phyloP scores from a whole-genome alignment of 2,888 invertebrate species.

The Calliopum simillimum region DNA sequence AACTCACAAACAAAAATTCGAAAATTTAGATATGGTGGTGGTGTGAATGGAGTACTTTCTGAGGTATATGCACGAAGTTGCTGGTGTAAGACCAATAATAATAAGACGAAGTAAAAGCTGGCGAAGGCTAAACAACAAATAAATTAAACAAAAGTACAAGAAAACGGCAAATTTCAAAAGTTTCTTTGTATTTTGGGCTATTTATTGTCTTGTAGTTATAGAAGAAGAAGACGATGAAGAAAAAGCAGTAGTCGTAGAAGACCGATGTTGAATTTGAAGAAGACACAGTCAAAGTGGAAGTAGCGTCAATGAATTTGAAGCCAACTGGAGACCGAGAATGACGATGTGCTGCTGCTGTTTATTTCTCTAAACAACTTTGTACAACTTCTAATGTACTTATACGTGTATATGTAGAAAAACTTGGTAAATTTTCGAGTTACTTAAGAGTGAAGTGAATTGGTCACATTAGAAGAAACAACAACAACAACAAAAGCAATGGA shows the following conservation, averaged over 20 bases:
- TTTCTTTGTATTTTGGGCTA: conserved; percentile 37
- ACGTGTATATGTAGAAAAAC: too few relatives aligned
- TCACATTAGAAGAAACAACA: conserved; percentile 3
- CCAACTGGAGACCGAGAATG: too few relatives aligned
- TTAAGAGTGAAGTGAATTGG: conserved; percentile 23
- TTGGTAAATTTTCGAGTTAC: conserved; percentile 32
- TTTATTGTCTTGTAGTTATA: conserved; percentile 41
- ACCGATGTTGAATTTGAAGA: conserved; percentile 24
- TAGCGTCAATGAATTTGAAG: neutral
- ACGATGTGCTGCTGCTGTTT: conserved; percentile 19
- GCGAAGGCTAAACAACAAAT: conserved; percentile 30
- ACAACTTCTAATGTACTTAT: conserved; percentile 10
- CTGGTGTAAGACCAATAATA: too few relatives aligned
- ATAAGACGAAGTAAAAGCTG: too few relatives aligned
- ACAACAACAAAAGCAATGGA: conserved; percentile 5
- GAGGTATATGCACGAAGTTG: too few relatives aligned
- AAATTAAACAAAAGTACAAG: conserved; percentile 28
- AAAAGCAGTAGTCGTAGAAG: conserved; percentile 2
- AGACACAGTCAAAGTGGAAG: neutral
- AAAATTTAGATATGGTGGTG: too few relatives aligned
- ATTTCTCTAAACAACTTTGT: conserved; percentile 28
- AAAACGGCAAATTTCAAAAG: conserved; percentile 37
- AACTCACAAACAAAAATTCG: neutral
- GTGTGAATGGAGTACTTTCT: too few relatives aligned
- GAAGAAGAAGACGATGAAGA: conserved; percentile 24